Evolutionary conservation across 2,113 vertebrate species (phyloP).

Genomic region (Pluvialis apricaria): DNA sequence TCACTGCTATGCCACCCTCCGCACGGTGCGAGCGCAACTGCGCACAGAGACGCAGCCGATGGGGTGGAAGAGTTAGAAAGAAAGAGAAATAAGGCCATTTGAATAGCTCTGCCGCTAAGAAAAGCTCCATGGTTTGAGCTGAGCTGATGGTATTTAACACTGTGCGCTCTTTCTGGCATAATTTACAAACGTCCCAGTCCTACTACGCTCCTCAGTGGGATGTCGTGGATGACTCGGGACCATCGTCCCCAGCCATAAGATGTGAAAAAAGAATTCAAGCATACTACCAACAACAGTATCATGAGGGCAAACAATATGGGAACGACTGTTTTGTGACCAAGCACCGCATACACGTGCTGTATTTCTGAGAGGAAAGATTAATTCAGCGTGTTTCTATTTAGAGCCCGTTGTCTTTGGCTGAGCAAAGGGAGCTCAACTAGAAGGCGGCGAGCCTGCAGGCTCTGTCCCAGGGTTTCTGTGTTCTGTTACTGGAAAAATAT

Average conservation of each 20-base stretch:
- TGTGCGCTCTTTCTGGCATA: neutral
- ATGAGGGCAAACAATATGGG: neutral
- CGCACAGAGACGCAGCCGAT: neutral
- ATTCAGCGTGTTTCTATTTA: neutral
- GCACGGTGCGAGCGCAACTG: neutral
- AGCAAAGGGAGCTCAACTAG: neutral
- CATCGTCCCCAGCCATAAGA: accelerated
- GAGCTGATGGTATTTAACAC: neutral
- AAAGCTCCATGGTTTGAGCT: neutral
- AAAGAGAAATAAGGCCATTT: neutral
- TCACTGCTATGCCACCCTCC: neutral
- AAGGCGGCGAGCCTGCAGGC: neutral
- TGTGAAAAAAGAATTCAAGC: accelerated
- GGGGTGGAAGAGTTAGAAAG: neutral
- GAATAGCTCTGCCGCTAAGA: neutral
- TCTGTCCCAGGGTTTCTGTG: neutral
- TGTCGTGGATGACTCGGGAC: neutral
- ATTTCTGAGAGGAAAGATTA: neutral
- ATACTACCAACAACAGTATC: neutral
- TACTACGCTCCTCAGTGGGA: neutral
- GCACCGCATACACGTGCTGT: accelerated
- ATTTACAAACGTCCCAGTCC: neutral
- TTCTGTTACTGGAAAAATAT: neutral
- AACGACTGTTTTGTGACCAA: neutral
- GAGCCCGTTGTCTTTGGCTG: neutral